phyloP scores from a whole-genome alignment of 2,888 invertebrate genomes.

The Nymphalis c-album region DNA sequence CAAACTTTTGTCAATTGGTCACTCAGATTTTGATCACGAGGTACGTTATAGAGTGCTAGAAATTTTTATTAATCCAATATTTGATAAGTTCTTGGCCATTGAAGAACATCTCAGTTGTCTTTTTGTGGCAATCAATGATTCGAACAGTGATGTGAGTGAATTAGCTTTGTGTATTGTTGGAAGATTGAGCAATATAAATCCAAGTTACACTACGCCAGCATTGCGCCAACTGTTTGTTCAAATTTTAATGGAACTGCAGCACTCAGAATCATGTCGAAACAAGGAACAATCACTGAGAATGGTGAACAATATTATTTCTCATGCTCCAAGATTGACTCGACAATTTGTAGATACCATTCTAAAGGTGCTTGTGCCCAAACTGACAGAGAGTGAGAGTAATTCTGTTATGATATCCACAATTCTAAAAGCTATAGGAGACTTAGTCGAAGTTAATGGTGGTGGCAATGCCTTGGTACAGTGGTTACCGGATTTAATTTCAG shows the following conservation, averaged over 20 bases:
- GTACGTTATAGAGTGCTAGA: slow-evolving; percentile 95
- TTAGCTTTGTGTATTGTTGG: slow-evolving; percentile 95
- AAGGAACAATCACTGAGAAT: slow-evolving; percentile 98
- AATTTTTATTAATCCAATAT: slow-evolving; percentile 91
- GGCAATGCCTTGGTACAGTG: slow-evolving; percentile 94
- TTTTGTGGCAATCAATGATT: slow-evolving; percentile 97
- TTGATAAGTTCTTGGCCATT: slow-evolving; percentile 96
- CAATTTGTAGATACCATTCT: slow-evolving; percentile 98
- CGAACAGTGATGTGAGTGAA: slow-evolving; percentile 96
- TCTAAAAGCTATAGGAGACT: slow-evolving; percentile 95
- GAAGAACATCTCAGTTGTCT: slow-evolving; percentile 96
- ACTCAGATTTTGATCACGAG: slow-evolving; percentile 97
- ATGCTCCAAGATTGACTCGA: slow-evolving; percentile 95
- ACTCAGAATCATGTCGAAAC: slow-evolving; percentile 96
- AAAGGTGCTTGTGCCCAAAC: slow-evolving; percentile 93
- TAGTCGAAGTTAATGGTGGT: slow-evolving; percentile 94
- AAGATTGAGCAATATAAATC: slow-evolving; percentile 95
- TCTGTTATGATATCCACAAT: slow-evolving; percentile 95
- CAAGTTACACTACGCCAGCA: slow-evolving; percentile 98
- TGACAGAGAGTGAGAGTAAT: slow-evolving; percentile 93
- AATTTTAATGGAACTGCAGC: slow-evolving; percentile 95
- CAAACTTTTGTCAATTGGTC: slow-evolving; percentile 94
- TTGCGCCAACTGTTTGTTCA: slow-evolving; percentile 95
- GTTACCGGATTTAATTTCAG: slow-evolving; percentile 93
- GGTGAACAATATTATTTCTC: slow-evolving; percentile 96